Base-by-base conservation (phyloP, 1,140 invertebrate genomes). In the Adelges cooleyi region DNA sequence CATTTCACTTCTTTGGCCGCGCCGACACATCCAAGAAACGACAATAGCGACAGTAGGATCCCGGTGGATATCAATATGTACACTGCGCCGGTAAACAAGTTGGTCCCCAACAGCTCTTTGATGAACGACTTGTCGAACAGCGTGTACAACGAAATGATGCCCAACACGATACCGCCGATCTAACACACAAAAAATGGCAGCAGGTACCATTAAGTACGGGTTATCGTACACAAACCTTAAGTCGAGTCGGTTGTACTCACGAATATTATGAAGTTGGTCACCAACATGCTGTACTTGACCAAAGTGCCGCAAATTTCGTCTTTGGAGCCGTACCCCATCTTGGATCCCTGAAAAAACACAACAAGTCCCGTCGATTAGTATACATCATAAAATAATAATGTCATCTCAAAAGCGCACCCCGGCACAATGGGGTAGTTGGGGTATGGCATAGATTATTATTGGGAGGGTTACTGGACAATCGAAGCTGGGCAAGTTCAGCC, bases 1-100 rank as follows among this genome's bases (percentile, higher is more conserved):
- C 89, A 94, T 75, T 91, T 90, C 65, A 93, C 83, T 80, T 93
- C 90, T 69, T 85, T 88, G 15, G 86, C 81, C 5, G 91, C 89
- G 17, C 90, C 91, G 51, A 90, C 78, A 74, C 90, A 92, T 27
- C 91, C 91, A 66, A 94, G 80, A 72, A 91, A 85, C 4, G 89
- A 86, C 23, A 92, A 82, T 38, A 93, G 70, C 67, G 85, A 80
- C 29, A 90, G 83, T 22, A 87, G 75, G 15, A 84, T 80, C 10
- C 90, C 90, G 46, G 86, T 89, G 3, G 82, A 83, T 20, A 92
- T 81, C 23, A 93, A 76, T 66, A 92, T 86, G 68, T 86, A 89
- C 27, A 89, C 82, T 1, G 89, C 84, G 9, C 87, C 88, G 40
- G 84, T 83, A 74, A 90, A 90, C 69, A 92, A 77, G 76, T 90